Evolutionary conservation across 2,113 vertebrate genomes (phyloP).

Genomic region (Poeciliopsis turrubarensis): DNA sequence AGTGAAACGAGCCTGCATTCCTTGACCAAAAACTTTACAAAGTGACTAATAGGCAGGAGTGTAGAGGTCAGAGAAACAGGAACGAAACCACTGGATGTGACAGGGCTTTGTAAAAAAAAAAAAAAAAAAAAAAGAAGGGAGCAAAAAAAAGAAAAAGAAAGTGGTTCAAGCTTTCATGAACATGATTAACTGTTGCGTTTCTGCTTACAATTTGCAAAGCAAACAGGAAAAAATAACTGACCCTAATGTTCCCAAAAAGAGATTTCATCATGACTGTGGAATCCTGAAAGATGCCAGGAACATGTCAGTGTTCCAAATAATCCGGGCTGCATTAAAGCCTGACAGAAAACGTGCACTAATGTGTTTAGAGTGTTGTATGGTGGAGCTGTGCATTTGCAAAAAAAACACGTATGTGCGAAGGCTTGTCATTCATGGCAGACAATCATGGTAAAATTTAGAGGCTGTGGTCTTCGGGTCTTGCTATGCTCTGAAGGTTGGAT

Average conservation of each 20-base stretch:
- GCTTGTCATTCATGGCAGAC: constrained; percentile 5
- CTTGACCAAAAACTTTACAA: constrained; percentile 60
- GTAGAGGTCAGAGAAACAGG: constrained; percentile 71
- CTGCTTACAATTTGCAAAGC: constrained; percentile 45
- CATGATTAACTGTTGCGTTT: constrained; percentile 31
- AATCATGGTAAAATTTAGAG: constrained; percentile 1
- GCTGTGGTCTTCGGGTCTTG: constrained; percentile 23
- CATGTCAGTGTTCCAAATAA: constrained; percentile 69
- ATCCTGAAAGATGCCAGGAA: constrained; percentile 73
- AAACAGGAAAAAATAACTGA: constrained; percentile 52
- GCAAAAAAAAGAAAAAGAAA: constrained; percentile 24
- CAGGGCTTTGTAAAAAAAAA: constrained; percentile 33
- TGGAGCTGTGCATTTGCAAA: constrained; percentile 25
- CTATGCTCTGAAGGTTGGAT: constrained; percentile 29
- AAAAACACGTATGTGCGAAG: background rate
- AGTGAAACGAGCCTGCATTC: constrained; percentile 59
- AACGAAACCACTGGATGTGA: constrained; percentile 64
- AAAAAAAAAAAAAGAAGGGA: too few relatives aligned
- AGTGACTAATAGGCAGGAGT: constrained; percentile 62
- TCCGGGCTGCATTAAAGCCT: constrained; percentile 47
- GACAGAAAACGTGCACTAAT: constrained; percentile 58
- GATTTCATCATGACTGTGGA: constrained; percentile 71
- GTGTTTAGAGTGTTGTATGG: constrained; percentile 53
- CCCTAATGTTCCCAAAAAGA: constrained; percentile 51
- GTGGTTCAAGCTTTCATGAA: constrained; percentile 27